Evolutionary conservation across 2,113 vertebrate species (phyloP).

Genomic region (Panthera tigris): DNA sequence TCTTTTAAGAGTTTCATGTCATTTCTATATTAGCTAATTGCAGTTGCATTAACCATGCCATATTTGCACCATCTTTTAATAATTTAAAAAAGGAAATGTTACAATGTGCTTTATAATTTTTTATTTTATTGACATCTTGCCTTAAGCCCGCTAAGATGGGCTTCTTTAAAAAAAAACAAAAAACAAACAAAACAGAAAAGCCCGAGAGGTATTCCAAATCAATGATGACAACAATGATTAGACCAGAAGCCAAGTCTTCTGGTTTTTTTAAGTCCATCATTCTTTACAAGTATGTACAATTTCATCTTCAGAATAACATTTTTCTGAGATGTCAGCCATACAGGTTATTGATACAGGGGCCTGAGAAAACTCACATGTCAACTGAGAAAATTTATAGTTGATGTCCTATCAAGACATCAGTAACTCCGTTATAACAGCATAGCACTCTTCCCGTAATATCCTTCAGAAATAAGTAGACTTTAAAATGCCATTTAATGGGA

Average conservation of each 20-base stretch:
- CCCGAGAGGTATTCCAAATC: neutral
- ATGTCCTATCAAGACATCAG: neutral
- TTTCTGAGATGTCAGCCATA: neutral
- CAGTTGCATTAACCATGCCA: neutral
- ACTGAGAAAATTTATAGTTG: constrained; percentile 38
- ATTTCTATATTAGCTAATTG: constrained; percentile 21
- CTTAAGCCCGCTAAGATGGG: neutral
- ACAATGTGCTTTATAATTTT: neutral
- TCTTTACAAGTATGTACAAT: neutral
- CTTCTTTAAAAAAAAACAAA: neutral
- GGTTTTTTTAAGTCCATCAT: neutral
- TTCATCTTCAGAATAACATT: neutral
- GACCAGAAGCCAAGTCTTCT: neutral
- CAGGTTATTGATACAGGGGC: neutral
- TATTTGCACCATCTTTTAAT: neutral
- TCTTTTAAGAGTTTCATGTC: constrained; percentile 11
- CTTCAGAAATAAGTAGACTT: constrained; percentile 7
- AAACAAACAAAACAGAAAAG: neutral
- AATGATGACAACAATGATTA: neutral
- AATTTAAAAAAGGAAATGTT: neutral
- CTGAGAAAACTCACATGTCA: neutral
- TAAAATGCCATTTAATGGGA: neutral
- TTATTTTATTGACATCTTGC: constrained; percentile 29
- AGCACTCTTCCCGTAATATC: neutral
- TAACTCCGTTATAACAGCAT: neutral